Evolutionary conservation across 23 tunicate genomes (phyloP).

Genomic region (Botrylloides violaceus): DNA sequence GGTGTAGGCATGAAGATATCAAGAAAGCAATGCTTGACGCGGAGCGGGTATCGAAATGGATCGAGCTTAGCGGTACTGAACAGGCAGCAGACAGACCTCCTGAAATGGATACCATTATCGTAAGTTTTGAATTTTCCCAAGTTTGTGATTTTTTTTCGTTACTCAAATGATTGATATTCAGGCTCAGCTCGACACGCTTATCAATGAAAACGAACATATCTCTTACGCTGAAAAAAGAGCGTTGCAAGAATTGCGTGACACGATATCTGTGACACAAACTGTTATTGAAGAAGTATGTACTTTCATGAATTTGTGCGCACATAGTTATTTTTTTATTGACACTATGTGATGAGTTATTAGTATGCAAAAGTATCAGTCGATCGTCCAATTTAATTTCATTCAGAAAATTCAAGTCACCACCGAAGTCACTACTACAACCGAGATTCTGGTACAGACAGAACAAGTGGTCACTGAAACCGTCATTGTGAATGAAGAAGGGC

Average conservation of each 20-base stretch:
- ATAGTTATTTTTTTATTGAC: neutral
- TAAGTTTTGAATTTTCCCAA: neutral
- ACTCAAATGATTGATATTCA: neutral
- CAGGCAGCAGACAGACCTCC: conserved; percentile 1
- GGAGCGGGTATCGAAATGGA: conserved; percentile 16
- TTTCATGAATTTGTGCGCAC: neutral
- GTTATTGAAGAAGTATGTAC: conserved; percentile 4
- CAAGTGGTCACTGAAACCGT: no score
- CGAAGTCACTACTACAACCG: no score
- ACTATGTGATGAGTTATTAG: no score
- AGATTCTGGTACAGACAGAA: no score
- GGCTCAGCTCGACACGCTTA: neutral
- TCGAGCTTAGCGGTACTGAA: neutral
- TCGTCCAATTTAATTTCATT: no score
- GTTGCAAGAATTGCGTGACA: conserved; percentile 22
- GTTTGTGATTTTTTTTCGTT: neutral
- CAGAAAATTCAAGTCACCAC: no score
- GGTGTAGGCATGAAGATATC: conserved; percentile 26
- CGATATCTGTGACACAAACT: conserved; percentile 15
- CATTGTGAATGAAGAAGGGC: no score
- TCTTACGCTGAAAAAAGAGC: conserved; percentile 16
- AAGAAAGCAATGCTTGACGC: conserved; percentile 18
- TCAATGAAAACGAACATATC: conserved; percentile 2
- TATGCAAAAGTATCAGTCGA: no score
- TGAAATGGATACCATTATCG: conserved; percentile 17